These are phyloP conservation scores for Drosophila merina DNA, from an alignment of 2,888 invertebrate species.

Conservation along the genomic window DNA sequence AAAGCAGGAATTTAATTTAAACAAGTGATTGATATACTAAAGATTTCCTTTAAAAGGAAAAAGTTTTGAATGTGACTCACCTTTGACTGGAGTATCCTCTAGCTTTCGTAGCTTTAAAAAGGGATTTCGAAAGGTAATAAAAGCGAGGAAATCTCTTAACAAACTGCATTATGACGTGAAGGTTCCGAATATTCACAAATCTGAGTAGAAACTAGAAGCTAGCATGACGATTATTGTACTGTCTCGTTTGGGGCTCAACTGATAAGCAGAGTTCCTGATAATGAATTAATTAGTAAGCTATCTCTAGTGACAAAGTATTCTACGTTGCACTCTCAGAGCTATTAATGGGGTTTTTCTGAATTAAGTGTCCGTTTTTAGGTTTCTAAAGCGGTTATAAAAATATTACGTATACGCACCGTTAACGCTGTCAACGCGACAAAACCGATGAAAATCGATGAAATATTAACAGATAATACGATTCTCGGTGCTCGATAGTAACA, in stretches of 20 bases:
- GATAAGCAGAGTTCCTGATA: constrained; percentile 29
- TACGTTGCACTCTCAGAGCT: constrained; percentile 7
- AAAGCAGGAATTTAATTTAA: background rate
- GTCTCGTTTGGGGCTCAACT: constrained; percentile 1
- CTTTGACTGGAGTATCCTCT: constrained; percentile 1
- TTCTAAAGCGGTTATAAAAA: background rate
- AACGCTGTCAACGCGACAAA: background rate
- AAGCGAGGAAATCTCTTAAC: background rate
- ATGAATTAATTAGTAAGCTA: constrained; percentile 7
- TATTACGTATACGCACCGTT: constrained; percentile 49
- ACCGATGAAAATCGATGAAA: background rate
- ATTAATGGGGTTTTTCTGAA: background rate
- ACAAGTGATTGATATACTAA: background rate
- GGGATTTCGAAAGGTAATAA: background rate
- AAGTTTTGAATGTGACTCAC: constrained; percentile 10
- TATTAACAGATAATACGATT: background rate
- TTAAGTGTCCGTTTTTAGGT: background rate
- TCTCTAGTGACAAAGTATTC: background rate
- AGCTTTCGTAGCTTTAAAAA: background rate
- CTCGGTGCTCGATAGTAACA: too few species aligned
- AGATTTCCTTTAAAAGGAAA: background rate
- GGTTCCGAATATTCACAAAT: constrained; percentile 8
- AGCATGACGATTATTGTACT: background rate
- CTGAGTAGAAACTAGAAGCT: constrained; percentile 9
- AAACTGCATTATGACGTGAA: constrained; percentile 10